Percentiles rank a stretch among this genome's conserved stretches.
These are phyloP conservation scores for Caenorhabditis panamensis DNA, from an alignment of 2,888 invertebrate species.

Conservation along the genomic window DNA sequence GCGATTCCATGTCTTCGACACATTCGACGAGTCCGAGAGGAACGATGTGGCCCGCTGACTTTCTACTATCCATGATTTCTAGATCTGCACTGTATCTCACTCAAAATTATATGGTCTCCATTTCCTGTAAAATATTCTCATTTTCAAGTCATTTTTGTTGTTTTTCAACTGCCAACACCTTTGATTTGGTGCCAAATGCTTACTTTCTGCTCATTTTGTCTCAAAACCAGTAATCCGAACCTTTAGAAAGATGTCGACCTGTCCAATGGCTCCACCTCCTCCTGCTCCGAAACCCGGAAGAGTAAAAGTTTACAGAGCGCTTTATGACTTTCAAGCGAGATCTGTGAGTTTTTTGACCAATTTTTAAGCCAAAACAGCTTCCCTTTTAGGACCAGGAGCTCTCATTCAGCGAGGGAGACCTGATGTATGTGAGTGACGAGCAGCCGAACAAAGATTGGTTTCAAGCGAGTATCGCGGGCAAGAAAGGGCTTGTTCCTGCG, in stretches of 20 bases:
- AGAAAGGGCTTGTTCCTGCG: constrained; percentile 71
- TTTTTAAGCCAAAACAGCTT: too few species aligned
- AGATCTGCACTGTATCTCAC: too few species aligned
- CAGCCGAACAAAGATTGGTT: constrained; percentile 74
- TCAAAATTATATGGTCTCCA: neutral
- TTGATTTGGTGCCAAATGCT: neutral
- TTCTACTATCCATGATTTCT: constrained; percentile 38
- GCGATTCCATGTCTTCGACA: constrained; percentile 58
- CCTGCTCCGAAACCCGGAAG: constrained; percentile 79
- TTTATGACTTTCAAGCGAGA: constrained; percentile 73
- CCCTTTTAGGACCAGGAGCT: constrained; percentile 83
- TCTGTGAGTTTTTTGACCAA: constrained; percentile 54
- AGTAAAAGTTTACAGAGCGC: constrained; percentile 75
- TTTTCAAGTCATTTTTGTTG: neutral
- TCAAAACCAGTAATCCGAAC: too few species aligned
- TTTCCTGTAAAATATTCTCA: neutral
- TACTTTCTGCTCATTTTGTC: too few species aligned
- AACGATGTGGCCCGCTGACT: constrained; percentile 55
- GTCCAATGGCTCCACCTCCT: constrained; percentile 64
- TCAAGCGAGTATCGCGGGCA: constrained; percentile 70
- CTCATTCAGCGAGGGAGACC: constrained; percentile 86
- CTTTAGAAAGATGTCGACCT: constrained; percentile 28
- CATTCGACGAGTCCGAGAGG: constrained; percentile 49
- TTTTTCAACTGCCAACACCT: neutral
- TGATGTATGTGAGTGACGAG: constrained; percentile 79